phyloP scores from a whole-genome alignment of 1,140 invertebrate genomes.

The Lordiphosa collinella region DNA sequence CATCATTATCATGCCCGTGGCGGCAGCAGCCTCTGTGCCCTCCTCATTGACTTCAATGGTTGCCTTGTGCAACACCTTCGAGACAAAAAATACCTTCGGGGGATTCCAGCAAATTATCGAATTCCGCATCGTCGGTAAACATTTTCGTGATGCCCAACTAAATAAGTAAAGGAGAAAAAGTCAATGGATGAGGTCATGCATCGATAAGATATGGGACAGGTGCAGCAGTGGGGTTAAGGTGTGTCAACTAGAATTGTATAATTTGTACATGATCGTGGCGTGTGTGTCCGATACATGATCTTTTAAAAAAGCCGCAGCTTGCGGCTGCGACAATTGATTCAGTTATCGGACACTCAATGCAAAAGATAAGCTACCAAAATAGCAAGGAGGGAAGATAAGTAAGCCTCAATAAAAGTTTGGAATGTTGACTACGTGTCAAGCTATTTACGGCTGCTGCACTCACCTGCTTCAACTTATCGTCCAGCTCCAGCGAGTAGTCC shows the following conservation, averaged over 20 bases:
- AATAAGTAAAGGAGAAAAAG: slow-evolving; percentile 15
- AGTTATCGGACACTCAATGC: slow-evolving; percentile 31
- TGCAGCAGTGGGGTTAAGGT: slow-evolving; percentile 1
- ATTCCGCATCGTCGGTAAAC: slow-evolving; percentile 83
- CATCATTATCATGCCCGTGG: slow-evolving; percentile 79
- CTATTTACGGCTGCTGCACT: slow-evolving; percentile 17
- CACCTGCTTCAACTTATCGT: slow-evolving; percentile 82
- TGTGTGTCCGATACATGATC: slow-evolving; percentile 41
- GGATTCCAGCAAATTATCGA: slow-evolving; percentile 82
- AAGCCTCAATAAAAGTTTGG: slow-evolving; percentile 27
- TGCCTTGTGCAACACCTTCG: slow-evolving; percentile 82
- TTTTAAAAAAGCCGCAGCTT: slow-evolving; percentile 33
- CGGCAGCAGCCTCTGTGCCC: slow-evolving; percentile 83
- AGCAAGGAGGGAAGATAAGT: slow-evolving; percentile 37
- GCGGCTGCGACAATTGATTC: not conserved
- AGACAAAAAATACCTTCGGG: slow-evolving; percentile 80
- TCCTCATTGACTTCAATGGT: slow-evolving; percentile 84
- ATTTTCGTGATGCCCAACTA: slow-evolving; percentile 83
- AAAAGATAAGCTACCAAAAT: slow-evolving; percentile 54
- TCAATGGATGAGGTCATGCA: slow-evolving; percentile 45
- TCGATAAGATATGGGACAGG: slow-evolving; percentile 48
- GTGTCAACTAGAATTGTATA: slow-evolving; percentile 16
- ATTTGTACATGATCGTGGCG: not conserved
- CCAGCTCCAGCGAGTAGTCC: slow-evolving; percentile 83
- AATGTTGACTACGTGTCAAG: not conserved